phyloP scores from a whole-genome alignment of 2,888 invertebrate genomes.

The Sicus ferrugineus region DNA sequence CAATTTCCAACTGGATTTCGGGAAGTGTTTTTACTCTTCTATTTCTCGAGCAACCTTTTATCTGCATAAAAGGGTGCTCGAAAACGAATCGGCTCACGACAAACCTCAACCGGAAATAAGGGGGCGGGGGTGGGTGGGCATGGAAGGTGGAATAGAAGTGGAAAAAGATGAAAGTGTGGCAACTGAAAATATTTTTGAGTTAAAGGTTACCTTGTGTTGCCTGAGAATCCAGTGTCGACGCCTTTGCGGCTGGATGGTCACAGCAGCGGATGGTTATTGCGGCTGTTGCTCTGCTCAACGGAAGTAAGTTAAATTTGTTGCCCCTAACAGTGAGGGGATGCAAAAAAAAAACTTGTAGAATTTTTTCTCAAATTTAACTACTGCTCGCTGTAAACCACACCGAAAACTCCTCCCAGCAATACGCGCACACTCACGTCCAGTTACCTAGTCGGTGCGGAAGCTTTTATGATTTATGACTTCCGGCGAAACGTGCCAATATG shows the following conservation, averaged over 20 bases:
- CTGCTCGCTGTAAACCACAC: neutral
- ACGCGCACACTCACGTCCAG: neutral
- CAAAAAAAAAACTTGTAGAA: neutral
- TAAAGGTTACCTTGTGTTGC: neutral
- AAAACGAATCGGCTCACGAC: neutral
- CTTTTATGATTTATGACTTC: slow-evolving; percentile 31
- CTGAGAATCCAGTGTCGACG: neutral
- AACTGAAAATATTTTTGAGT: neutral
- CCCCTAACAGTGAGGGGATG: neutral
- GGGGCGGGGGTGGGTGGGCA: too few relatives aligned
- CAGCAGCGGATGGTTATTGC: too few relatives aligned
- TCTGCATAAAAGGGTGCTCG: slow-evolving; percentile 4
- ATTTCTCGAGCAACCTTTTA: slow-evolving; percentile 8
- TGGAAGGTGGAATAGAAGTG: neutral
- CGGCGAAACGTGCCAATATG: neutral
- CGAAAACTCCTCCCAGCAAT: neutral
- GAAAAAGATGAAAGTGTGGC: neutral
- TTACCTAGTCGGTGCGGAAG: slow-evolving; percentile 3
- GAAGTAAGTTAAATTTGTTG: slow-evolving; percentile 18
- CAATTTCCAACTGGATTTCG: slow-evolving; percentile 1
- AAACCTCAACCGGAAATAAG: too few relatives aligned
- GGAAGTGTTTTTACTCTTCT: slow-evolving; percentile 18
- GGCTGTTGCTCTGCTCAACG: slow-evolving; percentile 5
- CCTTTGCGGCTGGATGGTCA: neutral
- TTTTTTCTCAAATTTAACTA: neutral